A percentile compares a stretch with the other conserved stretches of the same genome.
Evolutionary conservation across 2,888 invertebrate genomes (phyloP).

Genomic region (Brenthis daphne): DNA sequence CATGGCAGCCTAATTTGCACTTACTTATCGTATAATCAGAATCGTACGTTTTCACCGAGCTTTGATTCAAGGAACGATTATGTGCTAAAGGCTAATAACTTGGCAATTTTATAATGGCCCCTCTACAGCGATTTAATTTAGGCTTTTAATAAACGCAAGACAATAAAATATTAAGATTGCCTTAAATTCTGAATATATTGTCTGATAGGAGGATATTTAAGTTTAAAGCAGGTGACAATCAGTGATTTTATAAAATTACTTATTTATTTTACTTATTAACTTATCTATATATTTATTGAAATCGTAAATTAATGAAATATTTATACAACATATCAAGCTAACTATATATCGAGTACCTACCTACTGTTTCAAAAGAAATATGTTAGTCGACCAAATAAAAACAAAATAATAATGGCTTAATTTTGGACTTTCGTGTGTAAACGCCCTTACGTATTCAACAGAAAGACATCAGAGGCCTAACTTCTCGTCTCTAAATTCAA

Average conservation of each 20-base stretch:
- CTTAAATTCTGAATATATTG: background rate
- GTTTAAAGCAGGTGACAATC: no score
- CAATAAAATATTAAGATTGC: background rate
- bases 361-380: no score
- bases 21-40: constrained; percentile 65
- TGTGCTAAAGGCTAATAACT: constrained; percentile 64
- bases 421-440: constrained; percentile 8
- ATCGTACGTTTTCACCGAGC: constrained; percentile 58
- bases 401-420: background rate
- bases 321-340: no score
- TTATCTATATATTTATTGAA: no score
- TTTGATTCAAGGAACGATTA: constrained; percentile 68
- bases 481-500: constrained; percentile 66
- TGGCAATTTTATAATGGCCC: constrained; percentile 59
- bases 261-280: no score
- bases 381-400: background rate
- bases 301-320: no score
- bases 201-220: no score
- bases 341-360: no score
- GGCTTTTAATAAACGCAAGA: background rate
- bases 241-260: no score
- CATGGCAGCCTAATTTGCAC: constrained; percentile 53
- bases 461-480: constrained; percentile 48
- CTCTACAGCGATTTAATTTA: constrained; percentile 6
- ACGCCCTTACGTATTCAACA: constrained; percentile 26